Evolutionary conservation across 2,888 invertebrate genomes (phyloP).

Genomic region (Heliconius hortense): DNA sequence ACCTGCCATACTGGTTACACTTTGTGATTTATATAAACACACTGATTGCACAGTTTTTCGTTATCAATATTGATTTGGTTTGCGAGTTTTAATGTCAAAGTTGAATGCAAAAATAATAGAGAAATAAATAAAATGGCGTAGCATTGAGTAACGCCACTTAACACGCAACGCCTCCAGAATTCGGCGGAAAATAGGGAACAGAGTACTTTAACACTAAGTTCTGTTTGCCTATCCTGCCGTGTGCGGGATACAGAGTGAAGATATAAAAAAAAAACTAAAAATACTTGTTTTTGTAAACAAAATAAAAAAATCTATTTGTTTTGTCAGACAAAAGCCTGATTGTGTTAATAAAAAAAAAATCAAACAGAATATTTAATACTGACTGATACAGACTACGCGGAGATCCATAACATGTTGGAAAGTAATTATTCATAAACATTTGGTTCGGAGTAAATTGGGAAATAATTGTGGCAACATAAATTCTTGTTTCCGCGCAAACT

Average conservation of each 20-base stretch:
- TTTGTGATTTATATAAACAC: slow-evolving; percentile 18
- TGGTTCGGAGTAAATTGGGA: background rate
- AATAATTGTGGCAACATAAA: slow-evolving; percentile 5
- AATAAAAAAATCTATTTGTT: too few species aligned
- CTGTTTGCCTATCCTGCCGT: background rate
- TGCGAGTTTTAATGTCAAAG: too few species aligned
- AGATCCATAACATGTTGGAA: background rate
- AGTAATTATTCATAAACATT: background rate
- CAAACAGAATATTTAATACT: background rate
- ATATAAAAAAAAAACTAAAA: background rate
- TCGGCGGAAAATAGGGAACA: background rate
- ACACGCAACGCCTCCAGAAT: background rate
- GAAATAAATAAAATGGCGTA: background rate
- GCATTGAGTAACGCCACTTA: background rate
- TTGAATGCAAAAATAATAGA: too few species aligned
- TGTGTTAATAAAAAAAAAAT: background rate
- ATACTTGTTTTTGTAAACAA: too few species aligned
- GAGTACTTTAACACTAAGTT: background rate
- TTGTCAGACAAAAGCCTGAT: background rate
- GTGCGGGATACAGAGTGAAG: background rate
- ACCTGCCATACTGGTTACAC: slow-evolving; percentile 32
- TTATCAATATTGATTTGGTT: background rate
- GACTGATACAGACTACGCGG: background rate
- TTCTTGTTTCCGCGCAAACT: background rate
- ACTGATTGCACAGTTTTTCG: background rate